Evolutionary conservation across 2,797 vertebrate genomes (phyloP).

Genomic region (Picus viridis): DNA sequence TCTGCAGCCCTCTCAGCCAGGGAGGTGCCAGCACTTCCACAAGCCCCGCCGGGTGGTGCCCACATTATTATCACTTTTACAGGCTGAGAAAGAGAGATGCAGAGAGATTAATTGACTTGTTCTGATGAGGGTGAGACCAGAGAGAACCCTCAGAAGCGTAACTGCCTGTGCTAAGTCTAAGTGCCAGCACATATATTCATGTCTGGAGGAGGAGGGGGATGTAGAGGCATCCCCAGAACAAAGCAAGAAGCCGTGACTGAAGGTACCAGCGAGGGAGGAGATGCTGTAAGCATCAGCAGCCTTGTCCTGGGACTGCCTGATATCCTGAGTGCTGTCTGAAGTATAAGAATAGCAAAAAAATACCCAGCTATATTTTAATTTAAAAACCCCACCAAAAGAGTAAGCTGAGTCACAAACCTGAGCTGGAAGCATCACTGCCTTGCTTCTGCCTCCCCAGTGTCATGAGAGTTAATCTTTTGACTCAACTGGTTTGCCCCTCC

Average conservation of each 20-base stretch:
- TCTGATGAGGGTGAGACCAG: slow-evolving; percentile 22
- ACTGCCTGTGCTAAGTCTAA: slow-evolving; percentile 7
- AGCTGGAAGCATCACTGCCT: neutral
- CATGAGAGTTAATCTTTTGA: rapidly evolving
- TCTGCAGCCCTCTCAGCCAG: neutral
- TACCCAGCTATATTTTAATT: neutral
- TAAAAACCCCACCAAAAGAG: neutral
- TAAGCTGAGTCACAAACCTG: neutral
- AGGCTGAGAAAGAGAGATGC: slow-evolving; percentile 3
- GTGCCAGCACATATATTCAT: neutral
- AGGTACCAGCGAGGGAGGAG: neutral
- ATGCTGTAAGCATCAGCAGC: neutral
- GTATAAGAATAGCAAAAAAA: neutral
- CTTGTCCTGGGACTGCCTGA: neutral
- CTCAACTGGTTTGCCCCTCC: neutral
- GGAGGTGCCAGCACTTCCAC: slow-evolving; percentile 4
- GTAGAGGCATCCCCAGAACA: neutral
- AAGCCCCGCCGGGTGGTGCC: neutral
- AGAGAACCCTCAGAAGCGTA: slow-evolving; percentile 20
- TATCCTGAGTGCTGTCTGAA: neutral
- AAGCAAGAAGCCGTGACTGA: neutral
- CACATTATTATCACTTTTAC: slow-evolving; percentile 11
- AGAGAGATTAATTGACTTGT: slow-evolving; percentile 45
- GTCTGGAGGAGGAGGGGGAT: neutral
- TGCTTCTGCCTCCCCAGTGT: neutral